Evolutionary conservation across 1,140 invertebrate genomes (phyloP), one percentile per base, ranked within the genome.

Genomic region (Drosophila tsacasi): DNA sequence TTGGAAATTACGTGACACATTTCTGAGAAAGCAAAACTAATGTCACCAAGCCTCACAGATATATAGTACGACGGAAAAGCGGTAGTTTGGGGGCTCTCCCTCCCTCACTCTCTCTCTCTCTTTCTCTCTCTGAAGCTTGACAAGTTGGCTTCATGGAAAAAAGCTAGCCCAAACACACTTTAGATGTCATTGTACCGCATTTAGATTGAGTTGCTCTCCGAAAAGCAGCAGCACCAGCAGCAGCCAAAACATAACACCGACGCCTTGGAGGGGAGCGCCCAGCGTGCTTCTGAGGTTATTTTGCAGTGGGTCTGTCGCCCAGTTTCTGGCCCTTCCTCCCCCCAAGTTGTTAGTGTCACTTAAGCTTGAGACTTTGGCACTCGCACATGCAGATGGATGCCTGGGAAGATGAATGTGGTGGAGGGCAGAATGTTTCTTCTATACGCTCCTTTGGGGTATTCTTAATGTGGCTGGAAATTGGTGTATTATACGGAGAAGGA

Each of bases 131-230:
- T 39, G 9, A 13, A 37, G 71, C 71, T 74, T 74, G 71, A 74
- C 68, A 74, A 74, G 71, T 74, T 74, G 80, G 60, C 55, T 60
- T 64, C 59, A 68, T 74, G 80, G 64, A 78, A 67, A 78, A 82
- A 78, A 63, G 79, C 65, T 68, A 80, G 79, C 77, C 77, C 78
- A 81, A 89, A 90, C 85, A 90, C 85, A 89, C 85, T 89, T 89
- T 85, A 89, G 81, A 89, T 89, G 85, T 89, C 85, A 89, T 89
- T 89, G 85, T 89, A 89, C 85, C 85, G 85, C 85, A 89, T 89
- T 89, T 90, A 90, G 85, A 89, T 89, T 89, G 85, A 89, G 85
- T 90, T 76, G 85, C 85, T 89, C 81, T 85, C 58, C 46, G 46
- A 46, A 30, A 21, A 57, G 54, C 21, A 57, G 54, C 21, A 55